Base-by-base conservation (phyloP, 2,113 vertebrate species). In the Ramphastos sulfuratus region DNA sequence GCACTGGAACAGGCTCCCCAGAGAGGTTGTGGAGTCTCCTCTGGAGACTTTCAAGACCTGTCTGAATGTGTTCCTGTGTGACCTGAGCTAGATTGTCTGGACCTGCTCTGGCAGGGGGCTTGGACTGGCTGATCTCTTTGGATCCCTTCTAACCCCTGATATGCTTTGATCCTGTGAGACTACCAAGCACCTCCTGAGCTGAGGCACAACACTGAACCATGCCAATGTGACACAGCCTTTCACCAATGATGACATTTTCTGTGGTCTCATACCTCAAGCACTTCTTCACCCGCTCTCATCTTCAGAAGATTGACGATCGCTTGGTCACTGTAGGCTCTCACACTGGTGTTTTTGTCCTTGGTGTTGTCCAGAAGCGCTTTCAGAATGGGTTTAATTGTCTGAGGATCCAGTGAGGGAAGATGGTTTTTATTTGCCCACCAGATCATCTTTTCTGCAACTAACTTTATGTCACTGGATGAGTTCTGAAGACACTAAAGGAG, bases 321-420 rank as follows among this genome's bases (percentile, higher is more conserved):
- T 97, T 99, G 98, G 82, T 99, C 99, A 0, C 99, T 99, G 97
- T 99, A 99, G 67, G 98, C 98, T 82, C 99, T 97, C 42, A 99
- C 99, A 3, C 98, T 98, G 31, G 99, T 99, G 97, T 99, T 99
- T 96, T 99, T 99, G 95, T 99, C 99, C 97, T 99, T 99, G 65
- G 99, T 99, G 96, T 99, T 99, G 97, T 99, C 99, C 79, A 99
- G 98, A 91, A 99, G 98, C 9, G 98, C 98, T 97, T 99, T 99
- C 70, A 99, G 97, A 86, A 99, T 95, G 17, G 99, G 99, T 96
- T 99, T 99, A 90, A 99, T 97, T 87, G 98, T 97, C 60, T 92
- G 96, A 52, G 97, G 91, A 15, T 99, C 99, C 97, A 99, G n/a
- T 11, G 98, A 82, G 12, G 98, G 98, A 28, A 97, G 96, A 0